A percentile compares a stretch with the other conserved stretches of the same genome.
phyloP scores from a whole-genome alignment of 2,797 vertebrate genomes.

The Agapornis canus region DNA sequence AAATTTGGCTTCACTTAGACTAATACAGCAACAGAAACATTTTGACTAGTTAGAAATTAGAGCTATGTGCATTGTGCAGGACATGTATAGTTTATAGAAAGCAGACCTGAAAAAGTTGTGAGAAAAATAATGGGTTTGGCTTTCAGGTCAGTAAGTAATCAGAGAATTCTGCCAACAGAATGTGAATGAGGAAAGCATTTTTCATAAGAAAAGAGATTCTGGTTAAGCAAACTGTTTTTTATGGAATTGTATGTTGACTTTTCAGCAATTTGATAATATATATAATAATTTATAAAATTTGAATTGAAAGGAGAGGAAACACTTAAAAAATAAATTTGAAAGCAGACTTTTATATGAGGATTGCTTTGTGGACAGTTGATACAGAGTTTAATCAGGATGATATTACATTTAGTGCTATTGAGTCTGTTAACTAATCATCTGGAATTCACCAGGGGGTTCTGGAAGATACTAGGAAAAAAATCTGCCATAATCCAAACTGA shows the following conservation, averaged over 20 bases:
- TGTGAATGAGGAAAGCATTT: not conserved
- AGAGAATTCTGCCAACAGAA: not conserved
- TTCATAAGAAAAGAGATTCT: not conserved
- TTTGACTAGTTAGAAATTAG: not conserved
- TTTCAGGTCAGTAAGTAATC: not conserved
- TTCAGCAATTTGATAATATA: not conserved
- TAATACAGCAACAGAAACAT: not conserved
- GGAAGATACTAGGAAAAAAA: not conserved
- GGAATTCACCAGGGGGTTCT: not conserved
- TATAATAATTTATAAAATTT: not conserved
- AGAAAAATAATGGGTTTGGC: not conserved
- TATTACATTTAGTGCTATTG: not conserved
- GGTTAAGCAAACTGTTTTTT: not conserved
- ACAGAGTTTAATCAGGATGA: not conserved
- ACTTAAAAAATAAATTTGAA: not conserved
- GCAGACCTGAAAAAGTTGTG: not conserved
- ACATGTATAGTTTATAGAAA: not conserved
- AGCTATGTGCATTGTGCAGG: not conserved
- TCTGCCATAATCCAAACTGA: not conserved
- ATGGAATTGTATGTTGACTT: not conserved
- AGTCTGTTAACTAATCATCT: not conserved
- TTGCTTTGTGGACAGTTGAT: not conserved
- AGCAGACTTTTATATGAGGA: not conserved
- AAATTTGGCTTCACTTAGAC: not conserved
- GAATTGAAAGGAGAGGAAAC: not conserved